Evolutionary conservation across 2,888 invertebrate species (phyloP).

Genomic region (Orthosia gracilis): DNA sequence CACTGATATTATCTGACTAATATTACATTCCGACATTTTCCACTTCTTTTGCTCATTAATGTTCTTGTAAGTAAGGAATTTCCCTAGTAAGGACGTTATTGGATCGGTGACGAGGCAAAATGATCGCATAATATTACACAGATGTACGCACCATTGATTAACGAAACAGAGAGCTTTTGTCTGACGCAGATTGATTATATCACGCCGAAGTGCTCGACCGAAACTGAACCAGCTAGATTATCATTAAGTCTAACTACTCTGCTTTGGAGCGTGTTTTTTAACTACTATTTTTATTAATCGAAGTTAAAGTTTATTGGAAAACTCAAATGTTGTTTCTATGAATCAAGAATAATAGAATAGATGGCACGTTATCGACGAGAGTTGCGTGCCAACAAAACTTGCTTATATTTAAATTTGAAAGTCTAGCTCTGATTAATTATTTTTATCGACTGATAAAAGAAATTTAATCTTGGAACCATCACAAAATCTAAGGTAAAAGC

Average conservation of each 20-base stretch:
- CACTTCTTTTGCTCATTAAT: neutral
- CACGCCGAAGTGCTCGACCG: slow-evolving; percentile 4
- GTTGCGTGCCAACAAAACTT: neutral
- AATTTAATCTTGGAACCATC: neutral
- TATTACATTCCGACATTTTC: neutral
- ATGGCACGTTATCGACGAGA: neutral
- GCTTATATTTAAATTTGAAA: neutral
- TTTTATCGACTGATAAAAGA: neutral
- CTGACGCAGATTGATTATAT: slow-evolving; percentile 28
- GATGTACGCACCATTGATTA: slow-evolving; percentile 40
- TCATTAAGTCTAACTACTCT: slow-evolving; percentile 16
- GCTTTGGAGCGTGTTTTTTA: no score
- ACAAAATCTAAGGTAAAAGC: neutral
- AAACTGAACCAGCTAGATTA: slow-evolving; percentile 28
- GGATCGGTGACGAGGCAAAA: neutral
- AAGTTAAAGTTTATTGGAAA: no score
- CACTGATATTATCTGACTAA: neutral
- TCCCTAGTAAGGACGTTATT: neutral
- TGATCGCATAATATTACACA: slow-evolving; percentile 20
- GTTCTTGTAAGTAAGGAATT: slow-evolving; percentile 7
- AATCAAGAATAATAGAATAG: no score
- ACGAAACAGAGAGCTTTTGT: slow-evolving; percentile 32
- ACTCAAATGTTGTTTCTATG: no score
- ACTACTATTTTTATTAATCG: no score
- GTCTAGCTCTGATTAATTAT: neutral